Evolutionary conservation across 2,113 vertebrate species (phyloP), one percentile per base, ranked within the genome.

Genomic region (Sylvia atricapilla): DNA sequence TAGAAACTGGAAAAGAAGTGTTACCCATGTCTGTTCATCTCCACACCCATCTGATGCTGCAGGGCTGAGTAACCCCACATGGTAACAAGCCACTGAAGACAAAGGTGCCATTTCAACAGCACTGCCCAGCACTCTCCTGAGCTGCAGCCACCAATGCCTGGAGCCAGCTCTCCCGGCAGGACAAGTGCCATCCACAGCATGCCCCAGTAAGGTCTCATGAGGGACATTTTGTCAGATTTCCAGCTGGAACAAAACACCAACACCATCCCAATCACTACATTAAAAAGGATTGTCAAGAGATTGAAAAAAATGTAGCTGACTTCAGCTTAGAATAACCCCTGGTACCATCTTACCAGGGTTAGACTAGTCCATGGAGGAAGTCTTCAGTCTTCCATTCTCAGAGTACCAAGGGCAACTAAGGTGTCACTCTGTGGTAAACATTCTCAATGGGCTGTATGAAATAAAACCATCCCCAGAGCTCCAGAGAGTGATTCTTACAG

Each of bases 31-130:
- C 75, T 85, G 59, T 56, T 62, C 31, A 37, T 74, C 50, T 89
- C 55, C 43, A 35, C 43, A 10, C 13, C 22, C 4, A 0, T 25
- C 15, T 77, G n/a, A 44, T 41, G 49, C 67, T 76, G 67, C 56
- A 76, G 30, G 28, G 41, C 72, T 66, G 53, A 37, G n/a, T 84
- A n/a, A n/a, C 37, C 22, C 22, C 41, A 56, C 0, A 0, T 0
- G 22, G n/a, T 50, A 84, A 52, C 55, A 83, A 75, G 44, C 30
- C 75, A 15, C 44, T 62, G 64, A 55, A 82, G 52, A 52, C 24
- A 70, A 81, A 80, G 46, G 19, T 72, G 39, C 23, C 33, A 31
- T 49, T 90, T 53, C 13, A 41, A 5, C 43, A 66, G 63, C 59
- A 56, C 55, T 92, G 72, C 49, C 63, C n/a, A 28, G 44, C 0